These are phyloP conservation scores for Cyprinodon brontotheroides DNA, from an alignment of 2,113 vertebrate genomes.

Conservation along the genomic window DNA sequence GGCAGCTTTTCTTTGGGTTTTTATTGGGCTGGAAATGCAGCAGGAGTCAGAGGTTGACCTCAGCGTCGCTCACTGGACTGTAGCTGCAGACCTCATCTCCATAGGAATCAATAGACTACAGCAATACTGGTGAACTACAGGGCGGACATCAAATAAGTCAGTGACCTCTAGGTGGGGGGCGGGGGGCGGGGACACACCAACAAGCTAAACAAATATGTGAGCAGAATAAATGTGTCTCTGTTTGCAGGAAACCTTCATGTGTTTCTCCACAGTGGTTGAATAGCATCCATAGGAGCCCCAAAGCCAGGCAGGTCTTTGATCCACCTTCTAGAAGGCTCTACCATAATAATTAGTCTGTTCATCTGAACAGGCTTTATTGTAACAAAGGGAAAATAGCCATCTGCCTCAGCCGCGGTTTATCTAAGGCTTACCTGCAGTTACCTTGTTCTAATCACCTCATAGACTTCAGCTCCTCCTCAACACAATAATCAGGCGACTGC, in stretches of 20 bases:
- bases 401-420: no score
- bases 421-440: no score
- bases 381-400: no score
- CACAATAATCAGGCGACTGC: no score
- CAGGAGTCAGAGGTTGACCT: conserved; percentile 59
- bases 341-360: no score
- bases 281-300: no score
- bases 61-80: conserved; percentile 65
- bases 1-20: conserved; percentile 61
- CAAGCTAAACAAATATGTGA: conserved; percentile 55
- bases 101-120: conserved; percentile 83
- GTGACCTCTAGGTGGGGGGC: conserved; percentile 70
- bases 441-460: no score
- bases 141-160: conserved; percentile 78
- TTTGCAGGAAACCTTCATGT: conserved; percentile 39
- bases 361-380: no score
- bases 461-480: no score
- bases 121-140: conserved; percentile 85
- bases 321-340: no score
- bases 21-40: conserved; percentile 54
- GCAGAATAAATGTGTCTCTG: conserved; percentile 68
- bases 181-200: conserved; percentile 54
- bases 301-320: no score
- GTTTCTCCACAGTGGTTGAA: conserved; percentile 15
- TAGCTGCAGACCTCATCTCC: conserved; percentile 73